Evolutionary conservation across 64 coral and sea anemone genomes (phyloP).

Genomic region (Platygyra sinensis): DNA sequence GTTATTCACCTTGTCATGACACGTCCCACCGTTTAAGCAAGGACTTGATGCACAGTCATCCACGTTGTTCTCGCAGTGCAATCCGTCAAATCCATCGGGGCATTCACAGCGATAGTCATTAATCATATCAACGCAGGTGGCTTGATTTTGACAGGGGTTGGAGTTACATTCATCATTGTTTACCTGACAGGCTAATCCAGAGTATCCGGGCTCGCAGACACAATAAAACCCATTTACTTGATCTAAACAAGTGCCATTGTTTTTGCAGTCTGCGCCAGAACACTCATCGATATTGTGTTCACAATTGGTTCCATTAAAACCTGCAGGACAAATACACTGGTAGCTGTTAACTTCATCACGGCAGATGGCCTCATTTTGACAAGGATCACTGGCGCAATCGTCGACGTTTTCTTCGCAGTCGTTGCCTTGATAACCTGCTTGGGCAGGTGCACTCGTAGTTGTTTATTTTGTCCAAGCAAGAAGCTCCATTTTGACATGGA

Average conservation of each 20-base stretch:
- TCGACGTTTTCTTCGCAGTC: slow-evolving; percentile 50
- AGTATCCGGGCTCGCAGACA: background rate
- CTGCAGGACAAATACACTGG: slow-evolving; percentile 24
- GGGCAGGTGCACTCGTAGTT: slow-evolving; percentile 27
- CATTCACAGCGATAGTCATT: slow-evolving; percentile 25
- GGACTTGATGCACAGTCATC: slow-evolving; percentile 53
- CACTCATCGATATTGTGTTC: slow-evolving; percentile 58
- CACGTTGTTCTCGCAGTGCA: slow-evolving; percentile 44
- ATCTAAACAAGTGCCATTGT: slow-evolving; percentile 41
- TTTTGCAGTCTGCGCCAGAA: slow-evolving; percentile 4
- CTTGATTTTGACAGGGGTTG: slow-evolving; percentile 42
- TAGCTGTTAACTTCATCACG: slow-evolving; percentile 29
- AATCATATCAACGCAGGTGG: slow-evolving; percentile 4
- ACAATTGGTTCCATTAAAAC: slow-evolving; percentile 68
- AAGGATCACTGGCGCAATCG: slow-evolving; percentile 32
- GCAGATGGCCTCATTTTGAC: slow-evolving; percentile 39
- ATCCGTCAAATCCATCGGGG: slow-evolving; percentile 31
- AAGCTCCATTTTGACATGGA: slow-evolving; percentile 49
- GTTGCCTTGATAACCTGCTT: slow-evolving; percentile 2
- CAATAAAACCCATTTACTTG: slow-evolving; percentile 21
- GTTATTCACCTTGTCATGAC: slow-evolving; percentile 17
- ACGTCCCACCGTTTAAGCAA: slow-evolving; percentile 19
- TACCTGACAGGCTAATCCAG: background rate
- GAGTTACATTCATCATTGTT: slow-evolving; percentile 42
- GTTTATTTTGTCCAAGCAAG: slow-evolving; percentile 36